Evolutionary conservation across 2,113 vertebrate species (phyloP), one percentile per base, ranked within the genome.

Genomic region (Dryoscopus gambensis): DNA sequence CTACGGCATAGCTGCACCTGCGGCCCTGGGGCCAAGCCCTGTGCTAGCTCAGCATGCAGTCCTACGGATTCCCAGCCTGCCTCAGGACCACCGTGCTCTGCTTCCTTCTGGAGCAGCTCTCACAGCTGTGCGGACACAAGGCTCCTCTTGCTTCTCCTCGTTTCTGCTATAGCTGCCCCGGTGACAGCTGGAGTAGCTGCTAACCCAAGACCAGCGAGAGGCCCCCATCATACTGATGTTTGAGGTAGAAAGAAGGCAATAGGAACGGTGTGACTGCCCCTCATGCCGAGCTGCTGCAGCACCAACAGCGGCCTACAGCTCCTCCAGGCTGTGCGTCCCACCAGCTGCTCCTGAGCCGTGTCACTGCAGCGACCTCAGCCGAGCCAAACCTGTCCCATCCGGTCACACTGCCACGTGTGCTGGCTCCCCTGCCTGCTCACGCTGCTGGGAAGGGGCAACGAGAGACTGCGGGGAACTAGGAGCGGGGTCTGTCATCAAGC

Each of bases 191-290:
- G 62, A 73, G 23, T 7, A 76, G 52, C 84, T 14, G 77, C 77
- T 53, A 16, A 42, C 17, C 68, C 84, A 4, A 2, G 39, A 35
- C 15, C n/a, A 11, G 21, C 4, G 4, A 11, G 77, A 95, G 89
- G 76, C 91, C 93, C 69, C 93, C 37, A 79, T 77, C 68, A 12
- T 15, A 31, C 79, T 47, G 88, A 95, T 94, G 78, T 91, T 5
- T 98, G 98, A 98, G 98, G 98, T 98, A 98, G 98, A 97, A 97
- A 98, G 96, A 94, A 95, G 92, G 95, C 96, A 91, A 83, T 6
- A 81, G 50, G 46, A 94, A 64, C 0, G 42, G 37, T 37, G 83
- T 73, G 89, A 44, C 91, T 65, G 56, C 84, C 0, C 2, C 70
- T 73, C 64, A 0, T 5, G 60, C 86, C 9, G 40, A 49, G 91